Evolutionary conservation across 2,888 invertebrate species (phyloP).

Genomic region (Myathropa florea): DNA sequence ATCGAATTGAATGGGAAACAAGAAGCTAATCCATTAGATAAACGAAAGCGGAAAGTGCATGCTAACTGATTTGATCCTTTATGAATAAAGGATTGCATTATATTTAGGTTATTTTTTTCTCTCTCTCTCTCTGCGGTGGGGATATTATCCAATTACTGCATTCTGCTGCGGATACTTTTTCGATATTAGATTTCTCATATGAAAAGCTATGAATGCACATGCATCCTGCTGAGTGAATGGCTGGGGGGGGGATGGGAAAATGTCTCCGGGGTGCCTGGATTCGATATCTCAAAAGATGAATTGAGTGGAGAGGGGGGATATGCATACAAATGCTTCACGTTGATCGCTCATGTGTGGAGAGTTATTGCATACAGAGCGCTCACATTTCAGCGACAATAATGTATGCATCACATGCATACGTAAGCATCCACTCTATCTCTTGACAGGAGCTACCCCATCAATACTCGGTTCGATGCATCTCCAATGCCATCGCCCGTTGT

Average conservation of each 20-base stretch:
- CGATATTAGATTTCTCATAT: conserved; percentile 54
- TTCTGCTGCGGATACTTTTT: conserved; percentile 3
- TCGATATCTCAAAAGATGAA: conserved; percentile 20
- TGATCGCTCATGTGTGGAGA: conserved; percentile 1
- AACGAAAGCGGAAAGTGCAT: conserved; percentile 20
- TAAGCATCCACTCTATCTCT: not conserved
- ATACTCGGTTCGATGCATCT: not conserved
- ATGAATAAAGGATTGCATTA: conserved; percentile 35
- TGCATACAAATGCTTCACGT: not conserved
- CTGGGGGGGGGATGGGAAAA: not conserved
- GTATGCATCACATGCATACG: conserved; percentile 20
- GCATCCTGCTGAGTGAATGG: not conserved
- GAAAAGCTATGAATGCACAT: conserved; percentile 18
- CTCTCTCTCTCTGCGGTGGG: not conserved
- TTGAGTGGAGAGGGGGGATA: not conserved
- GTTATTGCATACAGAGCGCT: conserved; percentile 36
- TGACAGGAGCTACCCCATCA: not conserved
- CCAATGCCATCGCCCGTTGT: not conserved
- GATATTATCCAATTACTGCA: conserved; percentile 47
- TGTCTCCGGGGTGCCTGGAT: conserved; percentile 25
- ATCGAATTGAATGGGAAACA: conserved; percentile 32
- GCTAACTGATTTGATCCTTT: conserved; percentile 28
- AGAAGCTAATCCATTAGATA: conserved; percentile 59
- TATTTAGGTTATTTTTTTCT: not conserved
- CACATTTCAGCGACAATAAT: conserved; percentile 34